These are phyloP conservation scores for Mionectes olivaceus DNA, from an alignment of 2,797 vertebrate genomes.

Conservation along the genomic window DNA sequence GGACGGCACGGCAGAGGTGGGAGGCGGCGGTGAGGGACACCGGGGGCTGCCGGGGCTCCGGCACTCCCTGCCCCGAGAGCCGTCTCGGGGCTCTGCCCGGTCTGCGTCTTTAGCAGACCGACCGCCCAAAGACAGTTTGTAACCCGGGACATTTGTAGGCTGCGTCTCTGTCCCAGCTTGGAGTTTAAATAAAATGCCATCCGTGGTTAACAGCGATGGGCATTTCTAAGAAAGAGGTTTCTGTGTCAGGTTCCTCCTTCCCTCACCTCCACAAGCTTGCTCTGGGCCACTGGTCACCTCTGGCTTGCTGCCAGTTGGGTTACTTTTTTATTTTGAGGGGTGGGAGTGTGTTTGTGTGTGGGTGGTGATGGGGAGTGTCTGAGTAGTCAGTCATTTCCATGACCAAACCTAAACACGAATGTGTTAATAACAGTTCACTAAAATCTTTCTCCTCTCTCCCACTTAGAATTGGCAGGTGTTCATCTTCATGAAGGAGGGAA, in stretches of 20 bases:
- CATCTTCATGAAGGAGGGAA: neutral
- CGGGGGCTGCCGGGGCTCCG: neutral
- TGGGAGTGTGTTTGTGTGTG: too few relatives aligned
- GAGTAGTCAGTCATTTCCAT: neutral
- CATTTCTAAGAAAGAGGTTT: neutral
- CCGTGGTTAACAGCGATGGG: rapidly evolving
- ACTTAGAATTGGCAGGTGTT: neutral
- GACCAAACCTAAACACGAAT: neutral
- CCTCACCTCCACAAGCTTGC: neutral
- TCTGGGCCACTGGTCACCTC: neutral
- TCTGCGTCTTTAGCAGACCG: rapidly evolving
- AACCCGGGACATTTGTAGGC: neutral
- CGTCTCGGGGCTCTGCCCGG: rapidly evolving
- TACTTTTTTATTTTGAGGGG: neutral
- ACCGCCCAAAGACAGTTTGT: rapidly evolving
- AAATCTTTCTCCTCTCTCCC: neutral
- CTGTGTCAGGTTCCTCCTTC: neutral
- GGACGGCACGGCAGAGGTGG: neutral
- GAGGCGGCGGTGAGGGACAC: neutral
- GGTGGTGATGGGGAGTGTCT: neutral
- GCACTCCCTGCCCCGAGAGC: rapidly evolving
- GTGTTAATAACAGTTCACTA: neutral
- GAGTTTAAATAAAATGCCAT: neutral
- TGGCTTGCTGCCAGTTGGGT: neutral
- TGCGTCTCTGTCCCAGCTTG: neutral